Conservation (phyloP, 2,113 vertebrate genomes). For the Thunnus thynnus region DNA sequence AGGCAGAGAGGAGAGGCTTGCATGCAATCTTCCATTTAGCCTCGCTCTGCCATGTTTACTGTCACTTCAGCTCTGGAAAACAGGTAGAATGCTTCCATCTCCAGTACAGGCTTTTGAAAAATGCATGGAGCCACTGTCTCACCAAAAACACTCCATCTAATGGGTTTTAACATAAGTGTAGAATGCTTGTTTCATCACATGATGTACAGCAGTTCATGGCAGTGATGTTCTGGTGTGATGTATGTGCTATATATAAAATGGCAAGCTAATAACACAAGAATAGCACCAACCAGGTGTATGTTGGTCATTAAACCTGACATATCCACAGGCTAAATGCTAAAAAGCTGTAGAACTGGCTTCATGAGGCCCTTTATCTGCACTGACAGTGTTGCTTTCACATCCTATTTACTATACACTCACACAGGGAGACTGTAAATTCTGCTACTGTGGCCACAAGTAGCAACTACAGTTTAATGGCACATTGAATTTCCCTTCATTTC, state of each 20-base stretch:
- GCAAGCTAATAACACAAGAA: background rate
- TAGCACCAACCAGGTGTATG: background rate
- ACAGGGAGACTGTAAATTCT: background rate
- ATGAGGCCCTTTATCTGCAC: background rate
- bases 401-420: background rate
- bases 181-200: conserved; percentile 37
- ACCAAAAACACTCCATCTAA: conserved; percentile 23
- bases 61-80: conserved; percentile 52
- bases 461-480: background rate
- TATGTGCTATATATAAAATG: background rate
- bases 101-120: conserved; percentile 51
- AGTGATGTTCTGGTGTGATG: background rate
- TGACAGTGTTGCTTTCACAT: conserved; percentile 11
- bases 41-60: conserved; percentile 47
- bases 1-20: conserved; percentile 19
- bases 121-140: conserved; percentile 48
- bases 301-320: conserved; percentile 1
- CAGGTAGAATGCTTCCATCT: conserved; percentile 44
- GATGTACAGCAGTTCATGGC: background rate
- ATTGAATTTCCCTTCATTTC: conserved; percentile 5
- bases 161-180: conserved; percentile 12
- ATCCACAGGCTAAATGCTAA: conserved; percentile 2
- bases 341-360: conserved; percentile 2
- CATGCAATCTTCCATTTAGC: conserved; percentile 48
- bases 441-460: no score